Percentiles rank a stretch among this genome's conserved stretches.
phyloP scores from a whole-genome alignment of 1,140 invertebrate genomes.

The Atta cephalotes region DNA sequence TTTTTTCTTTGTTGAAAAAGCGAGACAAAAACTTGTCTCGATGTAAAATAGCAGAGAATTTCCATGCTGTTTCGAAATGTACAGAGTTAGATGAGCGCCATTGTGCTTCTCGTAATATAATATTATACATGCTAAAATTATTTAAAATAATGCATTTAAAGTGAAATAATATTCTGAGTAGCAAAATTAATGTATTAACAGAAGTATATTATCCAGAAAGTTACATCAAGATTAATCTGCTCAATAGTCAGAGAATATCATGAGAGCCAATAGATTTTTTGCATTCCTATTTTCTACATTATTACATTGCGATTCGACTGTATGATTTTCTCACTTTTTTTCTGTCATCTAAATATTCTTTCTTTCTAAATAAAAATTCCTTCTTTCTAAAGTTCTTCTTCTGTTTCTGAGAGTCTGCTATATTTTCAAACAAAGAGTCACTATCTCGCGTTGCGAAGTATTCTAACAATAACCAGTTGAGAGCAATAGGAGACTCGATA shows the following conservation, averaged over 20 bases:
- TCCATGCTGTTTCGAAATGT: constrained; percentile 24
- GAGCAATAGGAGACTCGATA: constrained; percentile 26
- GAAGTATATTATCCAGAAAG: neutral
- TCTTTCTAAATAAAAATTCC: neutral
- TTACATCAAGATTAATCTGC: neutral
- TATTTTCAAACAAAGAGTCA: neutral
- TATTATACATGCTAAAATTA: constrained; percentile 47
- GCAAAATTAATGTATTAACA: neutral
- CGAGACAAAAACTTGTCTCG: neutral
- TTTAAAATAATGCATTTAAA: constrained; percentile 25
- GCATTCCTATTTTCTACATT: neutral
- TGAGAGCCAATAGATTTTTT: neutral
- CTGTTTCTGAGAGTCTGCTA: neutral
- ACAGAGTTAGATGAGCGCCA: neutral
- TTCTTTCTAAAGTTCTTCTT: neutral
- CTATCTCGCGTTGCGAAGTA: neutral
- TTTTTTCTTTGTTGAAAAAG: neutral
- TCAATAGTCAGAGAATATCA: neutral
- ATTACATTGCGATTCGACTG: neutral
- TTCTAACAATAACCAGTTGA: neutral
- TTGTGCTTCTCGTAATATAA: constrained; percentile 23
- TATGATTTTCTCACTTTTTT: neutral
- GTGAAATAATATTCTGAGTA: constrained; percentile 38
- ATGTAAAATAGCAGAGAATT: constrained; percentile 23
- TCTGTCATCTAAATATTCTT: no score